Evolutionary conservation across 1,140 invertebrate genomes (phyloP).

Genomic region (Brachionus paranguensis): DNA sequence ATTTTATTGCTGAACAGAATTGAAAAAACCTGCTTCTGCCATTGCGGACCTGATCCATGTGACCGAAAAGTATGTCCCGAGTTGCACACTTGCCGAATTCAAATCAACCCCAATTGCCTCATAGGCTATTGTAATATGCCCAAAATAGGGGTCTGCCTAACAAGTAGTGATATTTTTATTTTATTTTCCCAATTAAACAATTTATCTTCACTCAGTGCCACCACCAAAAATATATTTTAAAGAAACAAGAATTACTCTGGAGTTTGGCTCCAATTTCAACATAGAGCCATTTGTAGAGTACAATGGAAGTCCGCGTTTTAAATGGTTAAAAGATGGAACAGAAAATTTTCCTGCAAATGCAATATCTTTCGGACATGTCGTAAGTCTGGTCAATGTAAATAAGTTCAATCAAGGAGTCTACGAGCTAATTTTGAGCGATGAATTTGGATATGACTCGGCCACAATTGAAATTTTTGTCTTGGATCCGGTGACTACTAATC

Average conservation of each 20-base stretch:
- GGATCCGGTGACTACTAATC: neutral
- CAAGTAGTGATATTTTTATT: neutral
- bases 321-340: neutral
- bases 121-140: neutral
- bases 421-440: neutral
- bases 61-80: neutral
- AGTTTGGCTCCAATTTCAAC: neutral
- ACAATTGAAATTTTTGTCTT: neutral
- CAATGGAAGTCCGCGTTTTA: neutral
- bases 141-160: neutral
- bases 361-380: neutral
- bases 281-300: constrained; percentile 23
- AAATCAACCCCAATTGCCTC: neutral
- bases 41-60: neutral
- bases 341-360: neutral
- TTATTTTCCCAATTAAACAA: too few species aligned
- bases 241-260: neutral
- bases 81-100: neutral
- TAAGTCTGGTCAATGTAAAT: neutral
- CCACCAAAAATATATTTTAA: neutral
- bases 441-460: neutral
- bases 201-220: neutral
- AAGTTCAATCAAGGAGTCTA: neutral
- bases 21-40: neutral
- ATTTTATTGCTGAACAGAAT: neutral